phyloP scores from a whole-genome alignment of 2,113 vertebrate genomes.

The Takifugu flavidus region DNA sequence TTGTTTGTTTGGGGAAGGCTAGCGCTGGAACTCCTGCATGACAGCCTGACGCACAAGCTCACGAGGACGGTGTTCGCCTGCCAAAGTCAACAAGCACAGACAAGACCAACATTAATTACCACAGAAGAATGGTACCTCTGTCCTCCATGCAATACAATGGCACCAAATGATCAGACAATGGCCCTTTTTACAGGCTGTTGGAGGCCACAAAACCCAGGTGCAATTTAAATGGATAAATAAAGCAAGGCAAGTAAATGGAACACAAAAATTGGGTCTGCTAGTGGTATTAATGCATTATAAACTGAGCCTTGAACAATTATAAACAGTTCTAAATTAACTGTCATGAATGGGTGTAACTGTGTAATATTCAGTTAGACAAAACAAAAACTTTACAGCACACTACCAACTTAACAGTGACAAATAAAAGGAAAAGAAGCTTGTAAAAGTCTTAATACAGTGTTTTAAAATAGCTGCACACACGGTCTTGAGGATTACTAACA shows the following conservation, averaged over 20 bases:
- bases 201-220: slow-evolving; percentile 23
- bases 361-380: too few relatives aligned
- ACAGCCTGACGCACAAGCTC: slow-evolving; percentile 64
- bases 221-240: slow-evolving; percentile 22
- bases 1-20: slow-evolving; percentile 53
- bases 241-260: slow-evolving; percentile 10
- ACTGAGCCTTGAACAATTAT: too few relatives aligned
- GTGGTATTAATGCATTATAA: neutral
- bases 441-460: too few relatives aligned
- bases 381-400: too few relatives aligned
- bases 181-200: slow-evolving; percentile 34
- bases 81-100: slow-evolving; percentile 64
- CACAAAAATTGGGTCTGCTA: slow-evolving; percentile 1
- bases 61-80: slow-evolving; percentile 45
- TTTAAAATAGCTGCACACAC: too few relatives aligned
- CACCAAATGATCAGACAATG: slow-evolving; percentile 50
- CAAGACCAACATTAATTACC: slow-evolving; percentile 46
- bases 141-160: slow-evolving; percentile 43
- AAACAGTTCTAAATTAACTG: too few relatives aligned
- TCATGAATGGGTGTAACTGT: too few relatives aligned
- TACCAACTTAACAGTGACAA: too few relatives aligned
- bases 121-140: slow-evolving; percentile 51
- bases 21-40: slow-evolving; percentile 45
- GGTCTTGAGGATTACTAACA: too few relatives aligned
- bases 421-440: too few relatives aligned